Percentiles rank a stretch among this genome's conserved stretches.
Conservation (phyloP, 2,797 vertebrate species). For the Rhinichthys osculus region DNA sequence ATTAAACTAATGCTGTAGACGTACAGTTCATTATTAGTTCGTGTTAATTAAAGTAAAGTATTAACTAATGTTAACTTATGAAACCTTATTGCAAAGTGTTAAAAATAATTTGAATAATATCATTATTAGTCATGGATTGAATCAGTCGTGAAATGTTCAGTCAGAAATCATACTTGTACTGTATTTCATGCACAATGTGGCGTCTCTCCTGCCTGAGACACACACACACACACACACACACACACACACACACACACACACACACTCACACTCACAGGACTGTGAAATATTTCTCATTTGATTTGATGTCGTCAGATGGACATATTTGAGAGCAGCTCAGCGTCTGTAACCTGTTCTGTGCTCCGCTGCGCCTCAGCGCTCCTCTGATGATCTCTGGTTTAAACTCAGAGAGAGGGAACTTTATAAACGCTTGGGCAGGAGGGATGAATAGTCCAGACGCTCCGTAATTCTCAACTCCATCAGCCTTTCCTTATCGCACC, state of each 20-base stretch:
- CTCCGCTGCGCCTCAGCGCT: not conserved
- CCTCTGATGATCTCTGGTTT: slow-evolving; percentile 5
- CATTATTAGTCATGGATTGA: not conserved
- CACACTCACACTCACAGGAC: not conserved
- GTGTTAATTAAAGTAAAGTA: too few relatives aligned
- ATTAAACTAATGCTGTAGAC: not conserved
- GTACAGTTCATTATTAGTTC: too few relatives aligned
- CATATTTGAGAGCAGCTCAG: not conserved
- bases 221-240: not conserved
- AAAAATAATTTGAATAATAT: too few relatives aligned
- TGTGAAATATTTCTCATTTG: slow-evolving; percentile 14
- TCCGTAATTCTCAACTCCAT: slow-evolving; percentile 41
- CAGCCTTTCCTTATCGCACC: slow-evolving; percentile 44
- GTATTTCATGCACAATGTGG: not conserved
- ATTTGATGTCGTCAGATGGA: not conserved
- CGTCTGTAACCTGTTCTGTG: not conserved
- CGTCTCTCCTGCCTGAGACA: not conserved
- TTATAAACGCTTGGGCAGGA: not conserved
- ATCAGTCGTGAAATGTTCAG: not conserved
- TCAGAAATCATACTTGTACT: not conserved
- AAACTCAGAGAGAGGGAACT: not conserved
- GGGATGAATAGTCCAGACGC: slow-evolving; percentile 40
- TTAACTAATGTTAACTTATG: too few relatives aligned
- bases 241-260: not conserved
- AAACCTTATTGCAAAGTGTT: too few relatives aligned